Evolutionary conservation across 1,140 invertebrate species (phyloP).

Genomic region (Acyrthosiphon pisum): DNA sequence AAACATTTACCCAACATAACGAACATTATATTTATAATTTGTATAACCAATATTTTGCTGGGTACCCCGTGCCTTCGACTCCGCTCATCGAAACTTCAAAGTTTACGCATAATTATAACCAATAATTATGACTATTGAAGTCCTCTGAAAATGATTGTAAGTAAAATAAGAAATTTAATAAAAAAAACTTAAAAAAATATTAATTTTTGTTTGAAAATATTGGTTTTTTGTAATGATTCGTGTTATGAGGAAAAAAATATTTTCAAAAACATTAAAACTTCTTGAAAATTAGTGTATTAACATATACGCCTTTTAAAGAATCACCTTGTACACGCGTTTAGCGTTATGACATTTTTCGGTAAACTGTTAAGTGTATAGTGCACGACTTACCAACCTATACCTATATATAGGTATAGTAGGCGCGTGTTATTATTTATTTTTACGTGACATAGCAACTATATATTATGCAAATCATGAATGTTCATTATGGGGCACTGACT

Average conservation of each 20-base stretch:
- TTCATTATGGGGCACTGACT: background rate
- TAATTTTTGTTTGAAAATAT: background rate
- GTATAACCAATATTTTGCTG: no score
- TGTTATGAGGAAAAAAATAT: background rate
- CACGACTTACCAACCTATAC: background rate
- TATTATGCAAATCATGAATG: constrained; percentile 14
- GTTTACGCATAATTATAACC: no score
- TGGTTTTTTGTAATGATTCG: background rate
- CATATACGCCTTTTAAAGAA: background rate
- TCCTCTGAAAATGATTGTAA: no score
- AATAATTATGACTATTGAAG: no score
- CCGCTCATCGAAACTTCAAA: no score
- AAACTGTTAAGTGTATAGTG: background rate
- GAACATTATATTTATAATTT: no score
- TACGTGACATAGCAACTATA: background rate
- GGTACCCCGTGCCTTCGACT: no score
- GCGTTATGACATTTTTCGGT: background rate
- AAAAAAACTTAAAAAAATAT: background rate
- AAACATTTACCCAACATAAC: no score
- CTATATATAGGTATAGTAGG: background rate
- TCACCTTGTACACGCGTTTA: background rate
- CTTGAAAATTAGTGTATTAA: background rate
- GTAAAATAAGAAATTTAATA: background rate
- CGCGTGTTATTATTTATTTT: constrained; percentile 3
- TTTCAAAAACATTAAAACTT: background rate